A percentile compares a stretch with the other conserved stretches of the same genome.
phyloP scores from a whole-genome alignment of 1,140 invertebrate genomes.

The Lanistes nyassanus region DNA sequence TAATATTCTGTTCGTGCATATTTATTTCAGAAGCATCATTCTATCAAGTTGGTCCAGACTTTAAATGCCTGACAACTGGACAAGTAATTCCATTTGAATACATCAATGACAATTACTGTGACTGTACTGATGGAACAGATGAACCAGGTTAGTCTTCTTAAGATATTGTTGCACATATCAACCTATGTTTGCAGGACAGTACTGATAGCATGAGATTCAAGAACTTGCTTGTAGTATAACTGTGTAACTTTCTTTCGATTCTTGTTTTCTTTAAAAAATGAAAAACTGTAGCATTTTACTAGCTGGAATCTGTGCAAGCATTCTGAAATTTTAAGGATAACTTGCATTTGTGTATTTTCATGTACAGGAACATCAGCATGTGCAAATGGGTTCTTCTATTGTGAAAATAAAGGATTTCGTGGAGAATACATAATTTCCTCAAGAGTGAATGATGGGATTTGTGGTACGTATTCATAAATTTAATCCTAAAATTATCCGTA shows the following conservation, averaged over 20 bases:
- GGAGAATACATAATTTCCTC: slow-evolving; percentile 85
- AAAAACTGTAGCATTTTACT: background rate
- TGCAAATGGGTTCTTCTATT: slow-evolving; percentile 87
- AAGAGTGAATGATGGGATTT: slow-evolving; percentile 95
- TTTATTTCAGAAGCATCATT: slow-evolving; percentile 48
- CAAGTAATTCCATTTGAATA: slow-evolving; percentile 80
- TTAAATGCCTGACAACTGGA: slow-evolving; percentile 49
- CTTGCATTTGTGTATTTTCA: background rate
- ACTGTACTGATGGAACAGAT: slow-evolving; percentile 90
- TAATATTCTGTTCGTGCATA: slow-evolving; percentile 18
- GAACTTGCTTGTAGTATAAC: background rate
- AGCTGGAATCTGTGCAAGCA: too few relatives aligned
- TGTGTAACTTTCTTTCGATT: background rate
- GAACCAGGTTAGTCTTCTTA: slow-evolving; percentile 76
- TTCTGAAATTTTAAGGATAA: background rate
- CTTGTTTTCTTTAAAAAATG: background rate
- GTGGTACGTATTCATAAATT: slow-evolving; percentile 73
- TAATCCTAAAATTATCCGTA: background rate
- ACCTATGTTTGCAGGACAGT: too few relatives aligned
- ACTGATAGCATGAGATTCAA: background rate
- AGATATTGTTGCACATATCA: background rate
- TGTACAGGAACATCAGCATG: slow-evolving; percentile 88
- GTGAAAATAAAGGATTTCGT: slow-evolving; percentile 88
- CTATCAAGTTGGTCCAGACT: slow-evolving; percentile 43
- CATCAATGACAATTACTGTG: slow-evolving; percentile 99